Evolutionary conservation across 53 echinoderm and acorn worm genomes (phyloP), one percentile per base, ranked within the genome.

Genomic region (Holothuria scabra): DNA sequence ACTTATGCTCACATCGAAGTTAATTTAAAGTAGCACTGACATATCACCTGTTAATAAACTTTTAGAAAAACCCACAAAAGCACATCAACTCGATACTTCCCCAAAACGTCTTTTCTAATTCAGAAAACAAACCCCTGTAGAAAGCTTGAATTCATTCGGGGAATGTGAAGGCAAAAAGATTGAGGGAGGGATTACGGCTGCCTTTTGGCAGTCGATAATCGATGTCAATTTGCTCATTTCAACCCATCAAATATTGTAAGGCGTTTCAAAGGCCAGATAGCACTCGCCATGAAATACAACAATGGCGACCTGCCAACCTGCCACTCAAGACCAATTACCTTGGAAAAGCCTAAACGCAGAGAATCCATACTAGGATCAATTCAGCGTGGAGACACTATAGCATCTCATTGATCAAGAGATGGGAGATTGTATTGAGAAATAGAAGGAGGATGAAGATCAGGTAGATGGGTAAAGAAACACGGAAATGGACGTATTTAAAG

Each of bases 141-240:
- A 67, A 67, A 34, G 30, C 67, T 67, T 67, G 25, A 67, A 67
- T 67, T 32, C 67, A 67, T 67, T 67, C 31, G 67, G 67, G 67
- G 20, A 29, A 32, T 30, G 31, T 20, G 20, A 30, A 6, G 34
- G 12, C 41, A 41, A 41, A 41, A 41, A 41, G 41, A 5, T 41
- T 41, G 41, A 41, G 41, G 41, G 41, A 41, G 41, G 41, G 41
- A 41, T 41, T 41, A 67, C 30, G 67, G 31, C 20, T 67, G 26
- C 67, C 67, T 67, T 67, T 67, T 67, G 67, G 67, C 29, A 67
- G 67, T 25, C 67, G 19, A 67, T 29, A 28, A 67, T 67, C 67
- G 67, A 67, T 67, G 34, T 20, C 67, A 67, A 67, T 67, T 67
- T 67, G 67, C 67, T 67, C 67, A 67, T 67, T 67, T 67, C 67